Evolutionary conservation across 2,888 invertebrate species (phyloP).

Genomic region (Lamellibrachia satsuma): DNA sequence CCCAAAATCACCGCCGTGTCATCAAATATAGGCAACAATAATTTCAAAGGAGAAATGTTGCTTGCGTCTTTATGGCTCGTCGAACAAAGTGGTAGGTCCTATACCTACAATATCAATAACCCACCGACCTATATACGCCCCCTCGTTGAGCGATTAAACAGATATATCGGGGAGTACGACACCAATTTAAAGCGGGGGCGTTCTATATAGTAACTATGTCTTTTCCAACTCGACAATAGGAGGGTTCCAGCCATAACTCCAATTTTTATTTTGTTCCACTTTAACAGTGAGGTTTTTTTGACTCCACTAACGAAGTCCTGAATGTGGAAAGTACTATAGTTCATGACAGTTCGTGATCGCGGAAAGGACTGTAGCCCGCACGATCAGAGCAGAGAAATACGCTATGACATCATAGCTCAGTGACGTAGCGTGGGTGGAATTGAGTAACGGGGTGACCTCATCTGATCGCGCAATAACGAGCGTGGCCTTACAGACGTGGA

Average conservation of each 20-base stretch:
- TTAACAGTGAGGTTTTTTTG: not conserved
- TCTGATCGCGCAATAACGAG: not conserved
- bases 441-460: constrained; percentile 10
- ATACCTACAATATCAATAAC: too few relatives aligned
- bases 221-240: not conserved
- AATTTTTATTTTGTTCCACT: not conserved
- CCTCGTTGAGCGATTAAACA: not conserved
- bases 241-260: not conserved
- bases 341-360: not conserved
- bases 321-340: not conserved
- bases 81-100: too few relatives aligned
- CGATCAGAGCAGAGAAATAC: not conserved
- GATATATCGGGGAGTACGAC: not conserved
- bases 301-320: not conserved
- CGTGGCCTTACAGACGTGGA: not conserved
- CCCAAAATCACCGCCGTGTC: not conserved
- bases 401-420: not conserved
- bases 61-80: not conserved
- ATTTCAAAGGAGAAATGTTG: not conserved
- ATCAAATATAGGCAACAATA: not conserved
- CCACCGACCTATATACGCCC: not conserved
- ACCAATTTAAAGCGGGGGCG: not conserved
- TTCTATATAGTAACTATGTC: not conserved
- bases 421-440: not conserved
- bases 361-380: not conserved